Percentiles rank a stretch among this genome's conserved stretches.
Conservation (phyloP, 2,797 vertebrate genomes). For the Micromesistius poutassou region DNA sequence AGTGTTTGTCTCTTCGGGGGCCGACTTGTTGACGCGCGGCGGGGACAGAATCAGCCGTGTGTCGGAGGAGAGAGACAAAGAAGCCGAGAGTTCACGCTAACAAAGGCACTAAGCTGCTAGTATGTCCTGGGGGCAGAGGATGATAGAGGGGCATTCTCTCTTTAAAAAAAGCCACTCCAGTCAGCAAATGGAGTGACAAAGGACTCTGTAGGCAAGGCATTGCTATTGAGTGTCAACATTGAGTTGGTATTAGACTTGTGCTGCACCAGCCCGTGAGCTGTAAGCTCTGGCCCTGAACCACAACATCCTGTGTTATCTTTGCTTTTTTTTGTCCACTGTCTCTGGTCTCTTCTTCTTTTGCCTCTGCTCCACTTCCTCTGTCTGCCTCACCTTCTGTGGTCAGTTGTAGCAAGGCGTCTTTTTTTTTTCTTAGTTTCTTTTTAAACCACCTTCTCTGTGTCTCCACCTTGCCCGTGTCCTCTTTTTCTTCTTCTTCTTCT, state of each 20-base stretch:
- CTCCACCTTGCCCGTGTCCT: background rate
- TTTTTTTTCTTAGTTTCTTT: background rate
- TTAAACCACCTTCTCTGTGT: background rate
- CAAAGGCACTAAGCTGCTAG: conserved; percentile 74
- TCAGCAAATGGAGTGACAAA: conserved; percentile 82
- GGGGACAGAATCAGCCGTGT: conserved; percentile 64
- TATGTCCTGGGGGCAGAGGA: conserved; percentile 76
- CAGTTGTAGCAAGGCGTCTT: background rate
- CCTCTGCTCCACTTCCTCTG: background rate
- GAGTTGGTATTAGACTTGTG: conserved; percentile 71
- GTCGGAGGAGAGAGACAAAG: conserved; percentile 74
- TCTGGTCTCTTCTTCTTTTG: background rate
- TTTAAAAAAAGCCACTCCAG: conserved; percentile 79
- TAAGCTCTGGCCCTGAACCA: conserved; percentile 61
- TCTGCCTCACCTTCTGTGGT: conserved; percentile 41
- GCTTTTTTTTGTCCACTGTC: background rate
- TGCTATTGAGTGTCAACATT: conserved; percentile 78
- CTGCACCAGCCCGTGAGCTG: conserved; percentile 49
- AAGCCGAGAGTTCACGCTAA: conserved; percentile 70
- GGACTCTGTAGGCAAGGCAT: conserved; percentile 73
- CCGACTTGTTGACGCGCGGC: conserved; percentile 61
- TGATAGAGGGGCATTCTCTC: conserved; percentile 75
- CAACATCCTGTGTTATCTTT: conserved; percentile 65
- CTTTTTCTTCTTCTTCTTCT: conserved; percentile 32
- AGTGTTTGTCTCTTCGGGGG: conserved; percentile 36